Evolutionary conservation across 2,797 vertebrate species (phyloP).

Genomic region (Takifugu rubripes): DNA sequence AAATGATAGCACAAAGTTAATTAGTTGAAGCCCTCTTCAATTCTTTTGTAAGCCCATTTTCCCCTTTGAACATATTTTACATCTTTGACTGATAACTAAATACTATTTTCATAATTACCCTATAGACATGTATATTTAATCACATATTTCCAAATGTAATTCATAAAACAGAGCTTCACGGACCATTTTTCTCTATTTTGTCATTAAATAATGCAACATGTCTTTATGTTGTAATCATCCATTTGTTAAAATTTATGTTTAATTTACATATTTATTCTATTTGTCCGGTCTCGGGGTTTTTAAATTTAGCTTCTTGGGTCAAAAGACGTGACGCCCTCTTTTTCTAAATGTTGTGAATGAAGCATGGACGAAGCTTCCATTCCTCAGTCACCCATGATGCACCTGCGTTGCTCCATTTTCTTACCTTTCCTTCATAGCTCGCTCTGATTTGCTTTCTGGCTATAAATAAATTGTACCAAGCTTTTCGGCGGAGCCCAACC

Average conservation of each 20-base stretch:
- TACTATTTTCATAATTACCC: slow-evolving; percentile 35
- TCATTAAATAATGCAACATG: slow-evolving; percentile 1
- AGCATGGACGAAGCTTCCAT: no score
- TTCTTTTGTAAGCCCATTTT: slow-evolving; percentile 28
- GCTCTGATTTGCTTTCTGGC: no score
- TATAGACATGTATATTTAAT: slow-evolving; percentile 21
- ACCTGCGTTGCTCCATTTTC: no score
- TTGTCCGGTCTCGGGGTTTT: no score
- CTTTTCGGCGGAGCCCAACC: no score
- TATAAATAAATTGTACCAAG: no score
- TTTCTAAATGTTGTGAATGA: no score
- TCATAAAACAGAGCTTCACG: slow-evolving; percentile 14
- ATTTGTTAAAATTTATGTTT: slow-evolving; percentile 13
- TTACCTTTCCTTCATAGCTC: no score
- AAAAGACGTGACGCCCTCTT: no score
- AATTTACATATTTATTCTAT: slow-evolving; percentile 4
- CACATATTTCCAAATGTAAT: slow-evolving; percentile 5
- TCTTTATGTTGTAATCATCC: slow-evolving; percentile 11
- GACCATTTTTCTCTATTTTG: background rate
- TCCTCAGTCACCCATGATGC: no score
- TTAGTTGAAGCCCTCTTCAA: slow-evolving; percentile 55
- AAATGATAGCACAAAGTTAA: slow-evolving; percentile 60
- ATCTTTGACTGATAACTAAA: slow-evolving; percentile 30
- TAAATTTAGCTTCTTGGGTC: no score
- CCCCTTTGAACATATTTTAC: slow-evolving; percentile 26